Base-by-base conservation (phyloP, 2,888 invertebrate species). In the Cotesia congregata region DNA sequence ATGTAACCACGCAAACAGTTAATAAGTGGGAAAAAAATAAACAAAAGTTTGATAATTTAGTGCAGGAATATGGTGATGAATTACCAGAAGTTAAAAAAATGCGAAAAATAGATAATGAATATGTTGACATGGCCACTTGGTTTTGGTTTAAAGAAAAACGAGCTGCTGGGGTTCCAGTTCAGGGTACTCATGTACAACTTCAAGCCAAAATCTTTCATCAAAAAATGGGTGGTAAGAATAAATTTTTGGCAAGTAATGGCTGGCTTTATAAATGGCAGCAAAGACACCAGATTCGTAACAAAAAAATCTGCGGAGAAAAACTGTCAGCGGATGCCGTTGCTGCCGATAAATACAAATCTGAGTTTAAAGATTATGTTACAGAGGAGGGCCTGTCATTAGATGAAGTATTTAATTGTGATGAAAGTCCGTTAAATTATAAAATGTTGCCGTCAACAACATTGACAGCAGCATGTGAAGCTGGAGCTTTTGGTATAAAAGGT, bases 341-440 rank as follows among this genome's bases (percentile, higher is more conserved):
- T 9, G 67, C 62, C 6, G 38, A 67, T 67, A 20, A 67, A 67
- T 67, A 30, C 30, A 67, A 67, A 69, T n/a, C 39, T 59, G 41
- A 69, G 40, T 15, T 39, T 69, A 1, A 17, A 50, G 17, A 15
- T 39, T 69, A 15, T n/a, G 40, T 69, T 69, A 6, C 7, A 50
- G 69, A 39, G 9, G 40, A 40, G 17, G 67, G 30, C n/a, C 67
- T 68, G n/a, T 62, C 62, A 62, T n/a, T n/a, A 62, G 62, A 62
- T 62, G n/a, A 62, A 62, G 62, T n/a, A 6, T 62, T 62, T 59
- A 17, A 40, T 41, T 39, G 71, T 59, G 71, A 30, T 4, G 38
- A 61, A 71, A 71, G 62, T 71, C 30, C 40, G 4, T 62, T 61
- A 62, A 62, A 72, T 62, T 60, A 20, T 12, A 39, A 71, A 72